Evolutionary conservation across 2,888 invertebrate genomes (phyloP).

Genomic region (Himalopsyche anomala): DNA sequence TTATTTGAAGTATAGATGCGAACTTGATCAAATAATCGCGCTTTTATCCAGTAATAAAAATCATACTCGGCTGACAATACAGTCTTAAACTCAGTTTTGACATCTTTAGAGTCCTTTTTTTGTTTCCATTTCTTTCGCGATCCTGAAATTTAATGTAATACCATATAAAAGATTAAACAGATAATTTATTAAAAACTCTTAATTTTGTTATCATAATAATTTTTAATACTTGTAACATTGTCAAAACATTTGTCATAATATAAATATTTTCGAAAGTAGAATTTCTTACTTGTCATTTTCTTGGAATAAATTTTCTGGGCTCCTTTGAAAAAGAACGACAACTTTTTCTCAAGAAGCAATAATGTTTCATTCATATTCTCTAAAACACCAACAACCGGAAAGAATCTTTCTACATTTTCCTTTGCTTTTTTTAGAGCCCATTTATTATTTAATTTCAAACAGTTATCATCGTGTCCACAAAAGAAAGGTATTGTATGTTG

Average conservation of each 20-base stretch:
- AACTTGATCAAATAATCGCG: conserved; percentile 70
- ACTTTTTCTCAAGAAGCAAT: conserved; percentile 73
- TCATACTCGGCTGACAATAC: conserved; percentile 76
- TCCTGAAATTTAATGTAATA: conserved; percentile 68
- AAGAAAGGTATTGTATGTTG: conserved; percentile 79
- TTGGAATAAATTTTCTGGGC: conserved; percentile 74
- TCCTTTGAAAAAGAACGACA: conserved; percentile 79
- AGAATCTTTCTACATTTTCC: conserved; percentile 77
- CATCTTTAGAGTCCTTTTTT: conserved; percentile 67
- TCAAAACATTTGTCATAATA: not conserved
- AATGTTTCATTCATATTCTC: conserved; percentile 78
- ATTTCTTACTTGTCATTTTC: conserved; percentile 73
- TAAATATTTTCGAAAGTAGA: not conserved
- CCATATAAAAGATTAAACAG: no score
- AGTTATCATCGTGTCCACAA: conserved; percentile 79
- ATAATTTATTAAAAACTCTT: no score
- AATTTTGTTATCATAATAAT: no score
- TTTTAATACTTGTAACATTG: no score
- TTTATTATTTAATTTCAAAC: conserved; percentile 77
- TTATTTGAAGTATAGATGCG: conserved; percentile 35
- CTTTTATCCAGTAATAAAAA: conserved; percentile 78
- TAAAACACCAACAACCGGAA: conserved; percentile 78
- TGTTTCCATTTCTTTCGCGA: conserved; percentile 70
- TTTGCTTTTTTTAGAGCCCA: conserved; percentile 78
- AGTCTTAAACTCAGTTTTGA: conserved; percentile 67